Base-by-base conservation (phyloP, 2,797 vertebrate species). In the Hozukius guyotensis region DNA sequence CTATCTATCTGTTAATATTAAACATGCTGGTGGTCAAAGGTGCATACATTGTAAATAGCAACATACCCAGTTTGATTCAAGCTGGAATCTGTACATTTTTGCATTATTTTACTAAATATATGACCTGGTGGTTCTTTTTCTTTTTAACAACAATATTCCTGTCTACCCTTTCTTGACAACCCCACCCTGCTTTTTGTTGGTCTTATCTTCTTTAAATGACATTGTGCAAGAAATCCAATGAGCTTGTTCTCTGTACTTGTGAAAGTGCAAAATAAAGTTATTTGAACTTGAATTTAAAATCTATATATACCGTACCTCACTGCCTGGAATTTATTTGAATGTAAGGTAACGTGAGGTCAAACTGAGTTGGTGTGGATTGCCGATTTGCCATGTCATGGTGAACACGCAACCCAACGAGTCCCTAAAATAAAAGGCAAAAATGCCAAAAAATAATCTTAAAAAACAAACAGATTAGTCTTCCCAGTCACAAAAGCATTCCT, bases 161-260 rank as follows among this genome's bases (percentile, higher is more conserved):
- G 22, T 53, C 24, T 32, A 42, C 20, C 13, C 2, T 59, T 38
- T 60, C 55, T 24, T 52, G 14, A 62, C 42, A 31, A 31, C 6
- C n/a, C 38, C 29, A 36, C 6, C 49, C 18, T 4, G 4, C 10
- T n/a, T 22, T 49, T 49, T 25, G 10, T 38, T 49, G 12, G 22
- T 22, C 69, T 52, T 6, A 52, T 53, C 49, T 32, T 4, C 22
- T 2, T 24, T n/a, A 46, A 71, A 46, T 3, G 5, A 71, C 5
- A 1, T 18, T 0, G 14, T 46, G 42, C 14, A 46, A 46, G 14
- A 46, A 46, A 46, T 46, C 22, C 1, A 27, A 32, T 6, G 5
- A 12, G 12, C 6, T 29, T 24, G 7, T 25, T 9, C 4, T 42
- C 27, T 56, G 4, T 36, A 22, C 27, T 57, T 27, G 53, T 57